Conservation (phyloP, 2,797 vertebrate species). For the Poeciliopsis gracilis region DNA sequence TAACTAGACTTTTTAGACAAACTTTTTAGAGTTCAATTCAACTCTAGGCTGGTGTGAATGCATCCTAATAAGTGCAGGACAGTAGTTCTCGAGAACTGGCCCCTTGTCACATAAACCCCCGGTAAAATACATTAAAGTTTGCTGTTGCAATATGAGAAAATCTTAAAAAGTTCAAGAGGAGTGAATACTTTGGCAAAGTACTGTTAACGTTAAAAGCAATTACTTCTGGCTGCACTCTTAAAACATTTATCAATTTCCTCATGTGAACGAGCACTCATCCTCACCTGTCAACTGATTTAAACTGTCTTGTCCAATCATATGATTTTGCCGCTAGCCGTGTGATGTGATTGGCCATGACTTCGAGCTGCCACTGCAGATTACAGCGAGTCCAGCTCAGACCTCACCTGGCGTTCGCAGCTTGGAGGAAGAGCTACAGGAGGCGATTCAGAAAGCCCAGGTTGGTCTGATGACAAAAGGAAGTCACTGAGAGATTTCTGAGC, state of each 20-base stretch:
- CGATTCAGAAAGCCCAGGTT: conserved; percentile 91
- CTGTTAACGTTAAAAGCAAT: neutral
- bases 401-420: conserved; percentile 79
- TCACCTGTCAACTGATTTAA: conserved; percentile 35
- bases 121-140: neutral
- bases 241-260: conserved; percentile 24
- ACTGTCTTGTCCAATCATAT: conserved; percentile 66
- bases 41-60: too few relatives aligned
- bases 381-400: conserved; percentile 80
- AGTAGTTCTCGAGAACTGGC: neutral
- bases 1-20: too few relatives aligned
- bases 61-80: neutral
- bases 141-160: too few relatives aligned
- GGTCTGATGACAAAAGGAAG: conserved; percentile 23
- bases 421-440: conserved; percentile 92
- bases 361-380: conserved; percentile 88
- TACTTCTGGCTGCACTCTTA: conserved; percentile 5
- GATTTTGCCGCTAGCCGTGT: conserved; percentile 80
- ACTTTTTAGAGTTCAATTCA: too few relatives aligned
- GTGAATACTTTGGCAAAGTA: neutral
- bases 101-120: neutral
- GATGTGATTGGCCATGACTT: conserved; percentile 86
- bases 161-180: neutral
- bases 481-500: neutral
- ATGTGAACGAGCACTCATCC: conserved; percentile 9